Evolutionary conservation across 2,888 invertebrate genomes (phyloP).

Genomic region (Hypselothyrea guttata): DNA sequence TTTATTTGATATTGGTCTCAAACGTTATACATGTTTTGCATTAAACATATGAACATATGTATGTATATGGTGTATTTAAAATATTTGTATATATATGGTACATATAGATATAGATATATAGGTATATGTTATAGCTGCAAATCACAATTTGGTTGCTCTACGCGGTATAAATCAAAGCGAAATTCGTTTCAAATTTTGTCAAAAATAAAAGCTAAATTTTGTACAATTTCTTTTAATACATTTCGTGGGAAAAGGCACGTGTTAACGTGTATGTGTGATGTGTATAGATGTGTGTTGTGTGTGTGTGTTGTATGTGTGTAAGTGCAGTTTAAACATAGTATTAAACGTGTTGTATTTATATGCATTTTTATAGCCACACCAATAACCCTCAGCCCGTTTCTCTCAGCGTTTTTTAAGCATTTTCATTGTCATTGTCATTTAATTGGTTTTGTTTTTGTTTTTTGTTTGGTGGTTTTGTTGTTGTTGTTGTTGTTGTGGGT

Average conservation of each 20-base stretch:
- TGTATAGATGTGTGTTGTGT: slow-evolving; percentile 27
- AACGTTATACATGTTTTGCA: slow-evolving; percentile 49
- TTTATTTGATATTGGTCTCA: slow-evolving; percentile 71
- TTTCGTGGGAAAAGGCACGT: slow-evolving; percentile 45
- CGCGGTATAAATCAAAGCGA: no score
- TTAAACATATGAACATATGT: slow-evolving; percentile 63
- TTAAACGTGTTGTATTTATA: not conserved
- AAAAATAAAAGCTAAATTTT: no score
- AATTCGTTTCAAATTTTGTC: not conserved
- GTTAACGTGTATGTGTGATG: slow-evolving; percentile 6
- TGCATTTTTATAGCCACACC: slow-evolving; percentile 38
- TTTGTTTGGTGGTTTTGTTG: slow-evolving; percentile 11
- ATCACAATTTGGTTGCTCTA: slow-evolving; percentile 53
- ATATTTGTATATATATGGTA: slow-evolving; percentile 28
- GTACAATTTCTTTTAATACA: no score
- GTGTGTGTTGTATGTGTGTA: slow-evolving; percentile 17
- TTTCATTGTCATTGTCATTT: slow-evolving; percentile 31
- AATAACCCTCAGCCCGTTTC: slow-evolving; percentile 52
- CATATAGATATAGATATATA: slow-evolving; percentile 33
- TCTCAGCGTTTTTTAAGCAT: no score
- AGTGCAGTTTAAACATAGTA: not conserved
- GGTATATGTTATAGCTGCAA: slow-evolving; percentile 43
- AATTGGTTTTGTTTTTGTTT: slow-evolving; percentile 32
- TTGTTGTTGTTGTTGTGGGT: slow-evolving; percentile 53
- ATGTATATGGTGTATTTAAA: slow-evolving; percentile 46